Evolutionary conservation across 2,888 invertebrate genomes (phyloP), one percentile per base, ranked within the genome.

Genomic region (Coelopa pilipes): DNA sequence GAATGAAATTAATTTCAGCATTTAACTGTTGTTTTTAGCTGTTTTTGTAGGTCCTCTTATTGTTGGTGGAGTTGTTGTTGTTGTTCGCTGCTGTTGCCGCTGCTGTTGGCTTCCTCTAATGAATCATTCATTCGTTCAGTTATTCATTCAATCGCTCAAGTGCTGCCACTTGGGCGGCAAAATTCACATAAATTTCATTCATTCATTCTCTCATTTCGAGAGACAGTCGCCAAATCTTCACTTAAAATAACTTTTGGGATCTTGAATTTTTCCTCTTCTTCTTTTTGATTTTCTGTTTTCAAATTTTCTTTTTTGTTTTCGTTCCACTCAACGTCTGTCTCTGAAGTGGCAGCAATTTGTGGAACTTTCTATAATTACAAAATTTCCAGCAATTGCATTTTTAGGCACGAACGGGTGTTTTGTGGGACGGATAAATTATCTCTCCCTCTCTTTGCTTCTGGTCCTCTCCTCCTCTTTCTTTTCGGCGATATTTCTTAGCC

Each of bases 1-100:
- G 71, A 63, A 65, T 71, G 65, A 63, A 71, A 71, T 71, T 71
- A 71, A 71, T 71, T 71, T 71, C 53, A 65, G 65, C 71, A 71
- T 49, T 71, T 71, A 71, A 21, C 47, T 62, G 53, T 59, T 24
- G 55, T 55, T 67, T 45, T 62, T 62, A 3, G 47, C 45, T 70
- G 21, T 34, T 34, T 34, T 34, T 34, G 34, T 34, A 4, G 34
- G 34, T 34, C 4, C 34, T 34, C 34, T 34, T 34, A 34, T 34
- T 4, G 7, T 34, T 34, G 34, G 2, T 34, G 34, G 2, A 4
- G 34, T 71, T 63, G 17, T 21, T 62, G 53, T 59, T 24, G 55
- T 55, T 67, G n/a, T 62, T 62, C 5, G 47, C 45, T 70, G 21
- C 19, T 46, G 71, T 19, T 63, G 50, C 46, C 34, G 50, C 55